Conservation (phyloP, 2,888 invertebrate species). For the Cheilosia variabilis region DNA sequence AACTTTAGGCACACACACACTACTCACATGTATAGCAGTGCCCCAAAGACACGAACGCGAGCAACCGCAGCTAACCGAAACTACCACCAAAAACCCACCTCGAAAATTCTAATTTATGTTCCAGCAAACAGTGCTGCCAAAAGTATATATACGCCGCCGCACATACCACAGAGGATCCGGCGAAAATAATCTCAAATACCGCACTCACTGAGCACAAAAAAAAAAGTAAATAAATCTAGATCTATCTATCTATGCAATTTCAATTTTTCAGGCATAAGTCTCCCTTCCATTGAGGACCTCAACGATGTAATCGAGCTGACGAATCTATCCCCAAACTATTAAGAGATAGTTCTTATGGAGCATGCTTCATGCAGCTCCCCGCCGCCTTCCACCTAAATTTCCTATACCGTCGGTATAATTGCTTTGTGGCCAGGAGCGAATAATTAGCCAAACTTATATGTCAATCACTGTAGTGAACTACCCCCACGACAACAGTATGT, state of each 20-base stretch:
- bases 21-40: neutral
- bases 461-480: slow-evolving; percentile 10
- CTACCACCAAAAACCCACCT: slow-evolving; percentile 15
- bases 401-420: slow-evolving; percentile 51
- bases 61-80: slow-evolving; percentile 1
- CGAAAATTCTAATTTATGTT: slow-evolving; percentile 34
- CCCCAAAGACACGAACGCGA: slow-evolving; percentile 10
- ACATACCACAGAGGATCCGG: slow-evolving; percentile 9
- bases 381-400: slow-evolving; percentile 14
- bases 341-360: slow-evolving; percentile 6
- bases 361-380: slow-evolving; percentile 8
- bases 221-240: slow-evolving; percentile 2
- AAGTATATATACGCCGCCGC: slow-evolving; percentile 1
- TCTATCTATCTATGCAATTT: slow-evolving; percentile 11
- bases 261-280: slow-evolving; percentile 45
- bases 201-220: neutral
- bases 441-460: slow-evolving; percentile 61
- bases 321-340: slow-evolving; percentile 37
- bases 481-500: neutral
- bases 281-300: slow-evolving; percentile 21
- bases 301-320: slow-evolving; percentile 49
- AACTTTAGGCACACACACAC: neutral
- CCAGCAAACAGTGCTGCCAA: slow-evolving; percentile 1
- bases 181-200: neutral
- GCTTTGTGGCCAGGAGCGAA: slow-evolving; percentile 49